Percentiles rank a stretch among this genome's conserved stretches.
phyloP scores from a whole-genome alignment of 2,797 vertebrate species.

The Pangasius larnaudii region DNA sequence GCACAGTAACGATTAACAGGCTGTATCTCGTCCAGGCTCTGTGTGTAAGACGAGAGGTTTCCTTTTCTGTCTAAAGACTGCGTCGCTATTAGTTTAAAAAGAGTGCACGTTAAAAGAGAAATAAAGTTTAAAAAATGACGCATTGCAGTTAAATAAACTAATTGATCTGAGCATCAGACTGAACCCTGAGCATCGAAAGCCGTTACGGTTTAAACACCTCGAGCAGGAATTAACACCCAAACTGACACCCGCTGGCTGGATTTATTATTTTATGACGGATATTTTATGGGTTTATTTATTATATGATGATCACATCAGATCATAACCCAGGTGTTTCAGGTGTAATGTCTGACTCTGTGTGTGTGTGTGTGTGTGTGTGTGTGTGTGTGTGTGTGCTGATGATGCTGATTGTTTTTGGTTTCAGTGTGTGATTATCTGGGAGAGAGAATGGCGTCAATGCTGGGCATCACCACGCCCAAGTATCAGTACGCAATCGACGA shows the following conservation, averaged over 20 bases:
- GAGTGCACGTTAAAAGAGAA: no score
- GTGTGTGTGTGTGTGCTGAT: neutral
- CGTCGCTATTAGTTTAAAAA: no score
- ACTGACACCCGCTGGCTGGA: neutral
- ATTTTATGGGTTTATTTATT: no score
- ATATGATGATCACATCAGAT: neutral
- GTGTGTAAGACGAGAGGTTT: no score
- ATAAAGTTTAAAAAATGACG: no score
- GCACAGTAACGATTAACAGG: no score
- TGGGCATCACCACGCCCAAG: slow-evolving; percentile 95
- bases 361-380: slow-evolving; percentile 1
- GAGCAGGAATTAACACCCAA: neutral
- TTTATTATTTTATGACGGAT: neutral
- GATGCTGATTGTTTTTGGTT: slow-evolving; percentile 33
- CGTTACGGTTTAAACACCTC: neutral
- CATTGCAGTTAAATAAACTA: no score
- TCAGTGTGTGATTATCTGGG: slow-evolving; percentile 96
- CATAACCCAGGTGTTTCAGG: no score
- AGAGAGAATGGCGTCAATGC: slow-evolving; percentile 91
- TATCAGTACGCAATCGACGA: slow-evolving; percentile 99
- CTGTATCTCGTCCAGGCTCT: no score
- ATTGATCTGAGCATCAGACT: neutral
- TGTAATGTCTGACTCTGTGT: neutral
- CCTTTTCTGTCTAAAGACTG: no score
- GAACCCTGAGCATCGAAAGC: neutral